phyloP scores from a whole-genome alignment of 2,113 vertebrate genomes.

The Pterocles gutturalis region DNA sequence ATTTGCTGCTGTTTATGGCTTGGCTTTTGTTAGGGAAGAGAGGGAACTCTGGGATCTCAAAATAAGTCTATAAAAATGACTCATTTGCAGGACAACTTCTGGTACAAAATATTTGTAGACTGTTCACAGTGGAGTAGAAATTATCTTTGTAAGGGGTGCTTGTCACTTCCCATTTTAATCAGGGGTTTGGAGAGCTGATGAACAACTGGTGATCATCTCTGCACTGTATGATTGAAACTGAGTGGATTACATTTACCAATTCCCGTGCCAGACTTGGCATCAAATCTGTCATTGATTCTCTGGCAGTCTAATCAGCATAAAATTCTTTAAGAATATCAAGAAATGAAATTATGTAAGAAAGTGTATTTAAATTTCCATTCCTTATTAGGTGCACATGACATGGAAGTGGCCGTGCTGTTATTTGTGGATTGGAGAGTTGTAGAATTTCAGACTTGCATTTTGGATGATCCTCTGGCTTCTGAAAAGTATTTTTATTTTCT shows the following conservation, averaged over 20 bases:
- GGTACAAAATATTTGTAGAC: neutral
- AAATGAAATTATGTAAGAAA: neutral
- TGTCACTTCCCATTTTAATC: neutral
- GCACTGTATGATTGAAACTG: neutral
- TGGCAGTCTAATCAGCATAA: neutral
- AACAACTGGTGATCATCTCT: neutral
- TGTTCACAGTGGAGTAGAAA: neutral
- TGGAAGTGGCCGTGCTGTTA: neutral
- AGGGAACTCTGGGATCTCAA: neutral
- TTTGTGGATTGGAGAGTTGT: slow-evolving; percentile 29
- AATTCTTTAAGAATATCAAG: neutral
- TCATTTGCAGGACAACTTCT: neutral
- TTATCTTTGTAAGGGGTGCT: neutral
- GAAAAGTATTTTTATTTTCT: slow-evolving; percentile 15
- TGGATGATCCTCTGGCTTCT: neutral
- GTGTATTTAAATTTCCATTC: neutral
- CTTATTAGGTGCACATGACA: neutral
- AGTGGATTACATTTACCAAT: neutral
- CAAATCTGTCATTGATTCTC: neutral
- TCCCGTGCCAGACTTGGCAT: neutral
- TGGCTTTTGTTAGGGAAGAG: neutral
- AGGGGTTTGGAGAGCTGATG: neutral
- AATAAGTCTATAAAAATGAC: neutral
- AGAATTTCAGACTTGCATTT: slow-evolving; percentile 41
- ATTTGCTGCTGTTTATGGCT: neutral